Base-by-base conservation (phyloP, 2,888 invertebrate species). In the Drosophila quinaria region DNA sequence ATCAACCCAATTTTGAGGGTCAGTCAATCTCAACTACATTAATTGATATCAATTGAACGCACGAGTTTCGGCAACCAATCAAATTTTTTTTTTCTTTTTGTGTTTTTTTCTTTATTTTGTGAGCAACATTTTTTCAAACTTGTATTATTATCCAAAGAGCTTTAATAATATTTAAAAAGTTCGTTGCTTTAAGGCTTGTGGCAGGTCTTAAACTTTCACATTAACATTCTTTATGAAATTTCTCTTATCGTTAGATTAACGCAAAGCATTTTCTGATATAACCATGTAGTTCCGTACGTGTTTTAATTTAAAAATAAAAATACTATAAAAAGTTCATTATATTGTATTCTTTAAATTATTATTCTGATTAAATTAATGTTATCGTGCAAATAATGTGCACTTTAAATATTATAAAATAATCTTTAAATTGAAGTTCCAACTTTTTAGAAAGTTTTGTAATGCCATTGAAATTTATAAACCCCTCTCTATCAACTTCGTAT, bases 21-120 rank as follows among this genome's bases (percentile, higher is more conserved):
- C 19, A 42, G 4, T n/a, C 51, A 67, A 76, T 67, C 56, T 49
- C 39, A 17, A 60, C 39, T 15, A 17, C 44, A 52, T 63, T 50
- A 71, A 86, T 81, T 86, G 81, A 74, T 63, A 58, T 70, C 61
- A 78, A 87, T 77, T 81, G 81, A 77, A 65, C 22, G 9, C 78
- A 56, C 68, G 65, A 71, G 63, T 71, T 84, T 80, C 60, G 80
- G 69, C 67, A 55, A 54, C 60, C 80, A 86, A 83, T 86, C 67
- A 65, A 83, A 68, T 42, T 46, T 77, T 65, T 39, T 61, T 44
- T 15, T 58, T 61, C n/a, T 49, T 35, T 47, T 33, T 1, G 25
- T 25, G 2, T 25, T 10, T 33, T 5, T 8, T 39, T 4, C 22
- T 39, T 31, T 8, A 41, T 25, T 46, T 44, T 19, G n/a, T 9